Evolutionary conservation across 2,888 invertebrate species (phyloP).

Genomic region (Leucophora obtusa): DNA sequence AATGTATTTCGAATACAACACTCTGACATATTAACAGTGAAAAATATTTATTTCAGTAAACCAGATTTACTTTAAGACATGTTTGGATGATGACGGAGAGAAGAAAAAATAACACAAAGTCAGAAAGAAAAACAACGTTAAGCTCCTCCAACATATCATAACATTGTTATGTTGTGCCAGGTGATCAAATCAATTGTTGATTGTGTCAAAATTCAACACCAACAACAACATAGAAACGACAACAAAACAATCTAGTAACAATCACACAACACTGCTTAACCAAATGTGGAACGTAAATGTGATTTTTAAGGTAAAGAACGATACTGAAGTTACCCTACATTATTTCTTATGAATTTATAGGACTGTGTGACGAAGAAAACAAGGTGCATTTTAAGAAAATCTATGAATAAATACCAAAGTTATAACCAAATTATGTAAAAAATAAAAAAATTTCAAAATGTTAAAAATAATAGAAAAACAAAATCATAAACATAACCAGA

Average conservation of each 20-base stretch:
- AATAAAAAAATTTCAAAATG: background rate
- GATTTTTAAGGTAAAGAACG: no score
- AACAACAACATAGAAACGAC: constrained; percentile 39
- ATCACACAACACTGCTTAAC: constrained; percentile 3
- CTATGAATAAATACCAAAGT: no score
- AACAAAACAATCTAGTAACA: constrained; percentile 40
- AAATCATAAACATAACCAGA: no score
- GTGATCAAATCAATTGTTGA: constrained; percentile 76
- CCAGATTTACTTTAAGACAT: constrained; percentile 58
- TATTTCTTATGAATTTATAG: no score
- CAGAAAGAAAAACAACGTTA: constrained; percentile 47
- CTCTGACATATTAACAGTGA: constrained; percentile 35
- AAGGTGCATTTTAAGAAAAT: no score
- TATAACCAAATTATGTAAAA: no score
- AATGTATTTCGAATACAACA: constrained; percentile 1
- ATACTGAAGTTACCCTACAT: no score
- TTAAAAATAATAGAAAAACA: constrained; percentile 23
- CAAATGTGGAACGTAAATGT: background rate
- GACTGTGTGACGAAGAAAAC: no score
- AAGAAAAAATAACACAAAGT: background rate
- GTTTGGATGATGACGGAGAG: constrained; percentile 36
- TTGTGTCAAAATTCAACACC: constrained; percentile 67
- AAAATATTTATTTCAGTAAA: constrained; percentile 54
- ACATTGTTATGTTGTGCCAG: constrained; percentile 69
- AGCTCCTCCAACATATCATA: constrained; percentile 65